Evolutionary conservation across 2,113 vertebrate species (phyloP).

Genomic region (Maccullochella peelii): DNA sequence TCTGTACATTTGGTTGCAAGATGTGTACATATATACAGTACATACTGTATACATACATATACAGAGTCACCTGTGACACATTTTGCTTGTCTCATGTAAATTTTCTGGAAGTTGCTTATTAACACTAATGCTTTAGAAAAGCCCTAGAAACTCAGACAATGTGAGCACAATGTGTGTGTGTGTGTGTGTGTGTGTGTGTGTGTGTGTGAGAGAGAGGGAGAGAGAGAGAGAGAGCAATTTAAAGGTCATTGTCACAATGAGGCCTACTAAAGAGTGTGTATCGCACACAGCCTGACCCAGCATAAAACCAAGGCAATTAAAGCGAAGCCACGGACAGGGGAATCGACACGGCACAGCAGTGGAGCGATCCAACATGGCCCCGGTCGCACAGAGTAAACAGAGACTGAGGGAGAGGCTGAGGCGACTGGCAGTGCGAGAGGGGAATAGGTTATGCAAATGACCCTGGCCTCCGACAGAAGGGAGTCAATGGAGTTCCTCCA

Average conservation of each 20-base stretch:
- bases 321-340: slow-evolving; percentile 63
- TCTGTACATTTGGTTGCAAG: background rate
- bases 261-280: slow-evolving; percentile 67
- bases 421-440: slow-evolving; percentile 66
- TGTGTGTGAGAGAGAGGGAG: background rate
- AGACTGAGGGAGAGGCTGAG: slow-evolving; percentile 57
- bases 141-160: no score
- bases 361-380: slow-evolving; percentile 74
- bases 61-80: no score
- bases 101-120: background rate
- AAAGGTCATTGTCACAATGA: slow-evolving; percentile 78
- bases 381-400: slow-evolving; percentile 70
- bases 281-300: slow-evolving; percentile 70
- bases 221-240: slow-evolving; percentile 45
- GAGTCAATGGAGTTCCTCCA: slow-evolving; percentile 78
- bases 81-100: background rate
- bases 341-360: slow-evolving; percentile 73
- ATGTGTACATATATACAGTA: background rate
- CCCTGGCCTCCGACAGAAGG: slow-evolving; percentile 68
- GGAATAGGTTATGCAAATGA: slow-evolving; percentile 80
- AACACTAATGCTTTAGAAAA: background rate
- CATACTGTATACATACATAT: background rate
- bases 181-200: background rate
- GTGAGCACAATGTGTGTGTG: no score
- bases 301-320: slow-evolving; percentile 81